Conservation (phyloP, 2,888 invertebrate genomes). For the Drosophila paramelanica region DNA sequence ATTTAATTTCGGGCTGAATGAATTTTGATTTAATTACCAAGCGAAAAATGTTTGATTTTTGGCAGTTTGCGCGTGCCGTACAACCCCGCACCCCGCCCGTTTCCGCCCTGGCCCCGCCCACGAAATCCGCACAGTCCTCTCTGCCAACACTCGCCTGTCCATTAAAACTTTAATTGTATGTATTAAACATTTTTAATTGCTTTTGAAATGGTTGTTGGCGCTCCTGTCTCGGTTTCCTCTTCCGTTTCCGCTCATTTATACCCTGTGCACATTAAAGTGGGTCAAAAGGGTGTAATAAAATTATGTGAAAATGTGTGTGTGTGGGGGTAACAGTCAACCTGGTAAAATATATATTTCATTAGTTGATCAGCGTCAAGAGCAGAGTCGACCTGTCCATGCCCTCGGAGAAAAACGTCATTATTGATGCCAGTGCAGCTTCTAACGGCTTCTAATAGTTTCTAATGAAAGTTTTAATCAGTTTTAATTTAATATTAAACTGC, state of each 20-base stretch:
- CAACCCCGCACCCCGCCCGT: not conserved
- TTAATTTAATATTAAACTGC: no score
- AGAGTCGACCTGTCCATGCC: not conserved
- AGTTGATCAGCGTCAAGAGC: not conserved
- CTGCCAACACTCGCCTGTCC: constrained; percentile 40
- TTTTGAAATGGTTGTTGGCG: constrained; percentile 51
- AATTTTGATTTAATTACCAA: constrained; percentile 65
- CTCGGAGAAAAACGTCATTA: not conserved
- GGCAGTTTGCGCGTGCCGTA: constrained; percentile 10
- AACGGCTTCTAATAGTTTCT: no score
- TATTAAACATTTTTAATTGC: constrained; percentile 65
- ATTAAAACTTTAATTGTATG: constrained; percentile 71
- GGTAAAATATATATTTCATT: not conserved
- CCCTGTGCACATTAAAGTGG: constrained; percentile 11
- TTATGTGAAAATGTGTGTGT: not conserved
- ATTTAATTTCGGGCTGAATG: constrained; percentile 57
- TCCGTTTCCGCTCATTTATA: constrained; percentile 16
- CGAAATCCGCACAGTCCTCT: not conserved
- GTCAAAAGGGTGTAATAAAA: constrained; percentile 18
- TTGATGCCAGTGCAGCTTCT: not conserved
- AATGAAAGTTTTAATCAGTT: not conserved
- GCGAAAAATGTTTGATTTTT: constrained; percentile 60
- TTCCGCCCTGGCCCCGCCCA: not conserved
- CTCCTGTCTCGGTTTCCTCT: constrained; percentile 47
- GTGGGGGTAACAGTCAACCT: not conserved